phyloP scores from a whole-genome alignment of 2,113 vertebrate species.

The Chaetodon auriga region DNA sequence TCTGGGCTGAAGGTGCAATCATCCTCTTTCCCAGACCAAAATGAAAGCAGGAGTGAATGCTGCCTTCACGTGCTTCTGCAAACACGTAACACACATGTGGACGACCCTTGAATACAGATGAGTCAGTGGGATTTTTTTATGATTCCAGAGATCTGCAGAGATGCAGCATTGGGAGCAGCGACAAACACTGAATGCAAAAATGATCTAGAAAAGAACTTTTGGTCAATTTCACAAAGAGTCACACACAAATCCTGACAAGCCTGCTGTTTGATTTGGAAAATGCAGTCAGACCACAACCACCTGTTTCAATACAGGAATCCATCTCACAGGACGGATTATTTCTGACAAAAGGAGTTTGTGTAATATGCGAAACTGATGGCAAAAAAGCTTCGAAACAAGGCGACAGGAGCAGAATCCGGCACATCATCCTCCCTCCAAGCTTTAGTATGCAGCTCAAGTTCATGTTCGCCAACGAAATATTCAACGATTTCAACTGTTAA shows the following conservation, averaged over 20 bases:
- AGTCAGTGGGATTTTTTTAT: neutral
- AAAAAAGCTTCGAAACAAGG: neutral
- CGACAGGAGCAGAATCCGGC: neutral
- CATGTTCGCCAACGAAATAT: neutral
- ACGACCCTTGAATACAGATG: slow-evolving; percentile 43
- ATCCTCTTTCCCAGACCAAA: neutral
- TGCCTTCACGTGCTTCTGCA: slow-evolving; percentile 17
- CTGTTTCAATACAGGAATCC: neutral
- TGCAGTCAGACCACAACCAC: neutral
- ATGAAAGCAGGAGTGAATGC: slow-evolving; percentile 15
- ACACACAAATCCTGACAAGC: neutral
- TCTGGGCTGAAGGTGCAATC: slow-evolving; percentile 22
- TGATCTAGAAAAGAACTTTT: neutral
- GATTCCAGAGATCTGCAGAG: slow-evolving; percentile 30
- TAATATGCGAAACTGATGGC: neutral
- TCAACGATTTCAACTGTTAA: neutral
- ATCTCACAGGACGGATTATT: neutral
- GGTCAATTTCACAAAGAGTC: neutral
- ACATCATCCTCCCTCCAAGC: neutral
- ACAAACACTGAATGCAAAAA: neutral
- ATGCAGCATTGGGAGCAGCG: neutral
- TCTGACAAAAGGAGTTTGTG: neutral
- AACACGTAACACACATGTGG: slow-evolving; percentile 10
- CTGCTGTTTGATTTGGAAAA: neutral
- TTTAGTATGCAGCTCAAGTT: neutral